A percentile compares a stretch with the other conserved stretches of the same genome.
Evolutionary conservation across 2,797 vertebrate genomes (phyloP).

Genomic region (Mionectes olivaceus): DNA sequence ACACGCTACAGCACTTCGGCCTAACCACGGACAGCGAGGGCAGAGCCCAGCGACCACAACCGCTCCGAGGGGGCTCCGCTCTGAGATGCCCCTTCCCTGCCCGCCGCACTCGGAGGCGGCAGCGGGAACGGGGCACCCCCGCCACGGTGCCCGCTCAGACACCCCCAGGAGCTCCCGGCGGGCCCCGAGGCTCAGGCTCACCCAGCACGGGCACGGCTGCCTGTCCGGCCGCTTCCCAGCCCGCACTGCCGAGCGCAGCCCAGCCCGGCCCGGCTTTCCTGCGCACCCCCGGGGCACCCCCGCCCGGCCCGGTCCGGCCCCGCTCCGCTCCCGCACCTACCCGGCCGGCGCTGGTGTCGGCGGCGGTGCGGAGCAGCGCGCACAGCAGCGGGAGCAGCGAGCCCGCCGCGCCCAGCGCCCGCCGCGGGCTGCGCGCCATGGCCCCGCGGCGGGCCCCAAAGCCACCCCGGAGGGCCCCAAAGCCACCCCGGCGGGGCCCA

Average conservation of each 20-base stretch:
- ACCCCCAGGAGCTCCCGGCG: background rate
- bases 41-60: background rate
- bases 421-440: background rate
- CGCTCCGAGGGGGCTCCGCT: background rate
- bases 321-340: background rate
- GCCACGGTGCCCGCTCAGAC: fast-evolving
- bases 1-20: background rate
- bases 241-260: background rate
- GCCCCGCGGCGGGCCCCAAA: background rate
- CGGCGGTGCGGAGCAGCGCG: conserved; percentile 13
- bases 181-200: background rate
- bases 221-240: background rate
- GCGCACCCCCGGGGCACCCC: background rate
- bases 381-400: conserved; percentile 27
- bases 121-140: background rate
- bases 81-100: too few species aligned
- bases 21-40: background rate
- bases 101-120: background rate
- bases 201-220: background rate
- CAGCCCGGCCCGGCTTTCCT: background rate
- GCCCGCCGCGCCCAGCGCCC: background rate
- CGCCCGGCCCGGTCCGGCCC: background rate
- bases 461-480: too few species aligned
- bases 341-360: conserved; percentile 23
- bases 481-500: too few species aligned